Conservation (phyloP, 1,140 invertebrate species). For the Heliothis virescens region DNA sequence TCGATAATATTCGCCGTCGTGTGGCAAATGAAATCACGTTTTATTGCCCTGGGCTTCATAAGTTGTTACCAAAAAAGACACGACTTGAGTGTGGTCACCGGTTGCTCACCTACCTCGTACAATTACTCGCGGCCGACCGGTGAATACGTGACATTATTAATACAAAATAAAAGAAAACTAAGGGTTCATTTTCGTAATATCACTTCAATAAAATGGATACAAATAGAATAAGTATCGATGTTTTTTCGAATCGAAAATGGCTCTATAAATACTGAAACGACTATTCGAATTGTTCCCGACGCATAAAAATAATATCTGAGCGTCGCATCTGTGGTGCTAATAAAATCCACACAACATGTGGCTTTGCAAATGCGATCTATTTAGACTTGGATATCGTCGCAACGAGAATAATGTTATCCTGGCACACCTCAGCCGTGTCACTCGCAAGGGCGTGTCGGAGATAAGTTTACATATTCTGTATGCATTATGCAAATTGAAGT, state of each 20-base stretch:
- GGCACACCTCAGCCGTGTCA: conserved; percentile 82
- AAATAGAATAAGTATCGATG: conserved; percentile 21
- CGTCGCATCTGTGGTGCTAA: conserved; percentile 40
- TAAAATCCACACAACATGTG: conserved; percentile 59
- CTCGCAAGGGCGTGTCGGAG: conserved; percentile 80
- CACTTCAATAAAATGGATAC: conserved; percentile 37
- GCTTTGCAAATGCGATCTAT: conserved; percentile 78
- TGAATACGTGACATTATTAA: conserved; percentile 36
- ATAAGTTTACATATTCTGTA: conserved; percentile 85
- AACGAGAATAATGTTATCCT: conserved; percentile 82
- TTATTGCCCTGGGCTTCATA: conserved; percentile 60
- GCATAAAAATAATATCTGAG: conserved; percentile 52
- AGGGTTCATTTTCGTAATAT: conserved; percentile 40
- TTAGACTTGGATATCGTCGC: conserved; percentile 80
- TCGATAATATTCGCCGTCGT: conserved; percentile 65
- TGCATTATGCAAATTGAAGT: conserved; percentile 85
- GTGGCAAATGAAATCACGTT: conserved; percentile 66
- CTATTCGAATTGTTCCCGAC: conserved; percentile 42
- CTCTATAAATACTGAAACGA: conserved; percentile 39
- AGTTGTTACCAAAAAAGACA: conserved; percentile 59
- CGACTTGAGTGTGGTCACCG: conserved; percentile 53
- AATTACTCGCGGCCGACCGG: conserved; percentile 18
- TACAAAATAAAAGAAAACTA: conserved; percentile 12
- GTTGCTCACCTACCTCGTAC: conserved; percentile 42
- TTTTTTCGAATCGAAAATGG: conserved; percentile 41